Base-by-base conservation (phyloP, 1,140 invertebrate species). In the Drosophila leontia region DNA sequence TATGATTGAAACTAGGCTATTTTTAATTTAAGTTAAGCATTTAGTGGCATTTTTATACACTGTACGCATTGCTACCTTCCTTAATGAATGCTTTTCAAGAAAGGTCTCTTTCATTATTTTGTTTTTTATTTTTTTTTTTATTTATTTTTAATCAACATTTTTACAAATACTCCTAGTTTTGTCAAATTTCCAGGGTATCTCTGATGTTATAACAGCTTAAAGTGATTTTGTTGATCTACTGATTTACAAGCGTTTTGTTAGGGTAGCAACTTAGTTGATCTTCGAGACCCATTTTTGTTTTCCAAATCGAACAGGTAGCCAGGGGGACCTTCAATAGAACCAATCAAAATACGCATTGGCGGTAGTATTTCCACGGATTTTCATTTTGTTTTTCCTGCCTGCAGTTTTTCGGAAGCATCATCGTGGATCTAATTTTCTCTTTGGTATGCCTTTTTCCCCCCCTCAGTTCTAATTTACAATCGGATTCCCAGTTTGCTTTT, bases 381-480 rank as follows among this genome's bases (percentile, higher is more conserved):
- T 34, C 4, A 3, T 34, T 19, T 17, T 4, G 5, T 51, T 51
- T 51, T 51, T 3, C 15, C 29, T 3, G 29, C 2, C 11, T 51
- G 26, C 15, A 26, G 23, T 15, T 48, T 48, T 48, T 15, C 45
- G 13, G 23, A 3, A 7, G n/a, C 29, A 32, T 12, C 29, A 32
- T 12, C 6, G 11, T 34, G 50, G 50, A 51, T 74, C 51, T 71
- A 34, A 69, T 69, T 71, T 58, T 69, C 51, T 29, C 26, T 42
- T 70, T 69, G 23, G 23, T 23, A 26, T 26, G 26, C 26, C 8
- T 11, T 44, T 51, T 19, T 48, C 55, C 39, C 26, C 26, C 26
- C 26, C 26, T 23, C 23, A 13, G 17, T 34, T 65, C 45, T 76
- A 76, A 76, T 76, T 77, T 56, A 32, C 72, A 68, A 68, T 44